phyloP scores from a whole-genome alignment of 2,888 invertebrate species.

The Punctoribates punctum region DNA sequence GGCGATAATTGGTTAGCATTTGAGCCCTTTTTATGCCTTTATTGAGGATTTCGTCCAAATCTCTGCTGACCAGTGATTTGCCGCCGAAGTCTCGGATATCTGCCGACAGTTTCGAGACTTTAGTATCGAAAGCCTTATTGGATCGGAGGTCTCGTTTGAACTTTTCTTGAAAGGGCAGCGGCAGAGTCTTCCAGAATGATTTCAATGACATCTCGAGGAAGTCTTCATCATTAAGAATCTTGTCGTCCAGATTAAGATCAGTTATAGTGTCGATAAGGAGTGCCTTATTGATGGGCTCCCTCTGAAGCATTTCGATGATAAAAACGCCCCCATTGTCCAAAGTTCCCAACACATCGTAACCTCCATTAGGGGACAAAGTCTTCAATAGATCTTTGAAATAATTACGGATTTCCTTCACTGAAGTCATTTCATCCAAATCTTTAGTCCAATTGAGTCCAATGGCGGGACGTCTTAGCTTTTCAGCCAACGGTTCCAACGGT shows the following conservation, averaged over 20 bases:
- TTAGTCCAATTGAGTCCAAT: conserved; percentile 83
- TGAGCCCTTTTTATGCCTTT: background rate
- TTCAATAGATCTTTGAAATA: background rate
- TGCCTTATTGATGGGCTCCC: background rate
- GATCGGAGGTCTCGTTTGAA: background rate
- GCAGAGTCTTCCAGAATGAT: background rate
- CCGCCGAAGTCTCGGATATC: background rate
- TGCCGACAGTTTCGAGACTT: background rate
- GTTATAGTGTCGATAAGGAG: background rate
- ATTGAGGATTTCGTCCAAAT: background rate
- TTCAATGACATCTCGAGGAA: background rate
- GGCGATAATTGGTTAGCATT: background rate
- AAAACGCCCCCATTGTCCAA: background rate
- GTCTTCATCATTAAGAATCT: background rate
- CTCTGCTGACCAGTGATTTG: background rate
- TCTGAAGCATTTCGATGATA: background rate
- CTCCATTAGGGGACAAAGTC: background rate
- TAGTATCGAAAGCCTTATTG: background rate
- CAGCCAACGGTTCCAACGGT: conserved; percentile 67
- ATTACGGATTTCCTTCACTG: background rate
- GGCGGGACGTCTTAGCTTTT: conserved; percentile 68
- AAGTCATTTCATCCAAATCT: conserved; percentile 39
- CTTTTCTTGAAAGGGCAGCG: background rate
- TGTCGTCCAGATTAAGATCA: background rate
- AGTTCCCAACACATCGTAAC: background rate